Base-by-base conservation (phyloP, 1,140 invertebrate species). In the Antheraea mylitta region DNA sequence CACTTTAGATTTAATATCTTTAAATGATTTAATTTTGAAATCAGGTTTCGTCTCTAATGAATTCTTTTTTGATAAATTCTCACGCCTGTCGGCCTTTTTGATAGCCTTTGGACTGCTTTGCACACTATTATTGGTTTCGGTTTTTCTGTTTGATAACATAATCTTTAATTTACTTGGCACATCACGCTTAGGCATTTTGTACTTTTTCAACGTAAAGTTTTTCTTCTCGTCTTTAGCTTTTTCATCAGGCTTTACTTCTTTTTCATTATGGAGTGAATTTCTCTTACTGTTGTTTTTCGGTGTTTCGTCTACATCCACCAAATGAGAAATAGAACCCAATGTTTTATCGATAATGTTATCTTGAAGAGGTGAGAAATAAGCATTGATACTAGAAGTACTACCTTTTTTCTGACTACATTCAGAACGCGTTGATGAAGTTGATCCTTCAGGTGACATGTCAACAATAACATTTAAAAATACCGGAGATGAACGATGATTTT, bases 1-100 rank as follows among this genome's bases (percentile, higher is more conserved):
- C 36, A 97, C 95, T 89, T 96, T 95, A 4, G 96, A 96, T 82
- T 97, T 97, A 30, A 97, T 95, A 82, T 97, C 96, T 85, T 96
- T 97, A 63, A 95, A 94, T 10, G 94, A 93, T 75, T 95, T 96
- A n/a, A 90, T 93, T 80, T 95, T 95, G 70, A 95, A 94, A 75
- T 96, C 95, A 19, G 90, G 93, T 79, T 96, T 96, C 45, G 94
- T 94, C 76, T 95, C 95, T 22, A 87, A 70, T 22, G 79, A 76
- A 72, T 83, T 87, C 89, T 97, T 97, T 87, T 95, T 96, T 94
- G 96, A 95, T 53, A 97, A 95, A 59, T 95, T 96, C 79, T 97
- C 96, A 94, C 96, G 96, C 66, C 96, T 94, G 0, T 95, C 95
- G 7, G 74, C 83, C 74, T 93, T 93, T 65, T 91, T 92, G 4